phyloP scores from a whole-genome alignment of 2,113 vertebrate genomes.

The Mirza zaza region DNA sequence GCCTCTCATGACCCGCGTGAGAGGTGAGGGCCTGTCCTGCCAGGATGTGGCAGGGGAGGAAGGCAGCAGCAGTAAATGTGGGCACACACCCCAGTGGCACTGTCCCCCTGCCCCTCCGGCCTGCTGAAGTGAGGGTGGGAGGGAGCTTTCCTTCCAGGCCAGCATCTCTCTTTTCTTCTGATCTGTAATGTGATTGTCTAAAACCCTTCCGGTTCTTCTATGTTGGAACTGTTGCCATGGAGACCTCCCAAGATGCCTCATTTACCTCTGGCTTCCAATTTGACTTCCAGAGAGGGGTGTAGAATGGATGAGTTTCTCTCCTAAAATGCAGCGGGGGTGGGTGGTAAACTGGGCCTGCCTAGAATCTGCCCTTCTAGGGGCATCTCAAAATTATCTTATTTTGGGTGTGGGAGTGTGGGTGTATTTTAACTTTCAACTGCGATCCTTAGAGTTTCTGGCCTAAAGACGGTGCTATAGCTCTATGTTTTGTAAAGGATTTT shows the following conservation, averaged over 20 bases:
- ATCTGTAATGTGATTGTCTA: neutral
- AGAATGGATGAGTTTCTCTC: neutral
- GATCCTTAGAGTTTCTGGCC: neutral
- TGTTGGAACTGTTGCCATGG: constrained; percentile 16
- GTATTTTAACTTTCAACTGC: neutral
- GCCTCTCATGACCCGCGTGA: neutral
- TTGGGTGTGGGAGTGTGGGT: neutral
- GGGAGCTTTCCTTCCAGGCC: neutral
- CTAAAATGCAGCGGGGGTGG: neutral
- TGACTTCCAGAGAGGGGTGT: neutral
- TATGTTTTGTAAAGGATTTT: neutral
- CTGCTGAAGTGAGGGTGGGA: neutral
- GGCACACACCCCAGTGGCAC: neutral
- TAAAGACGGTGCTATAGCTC: neutral
- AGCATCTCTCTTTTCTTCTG: neutral
- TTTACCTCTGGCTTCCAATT: neutral
- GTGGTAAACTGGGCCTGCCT: neutral
- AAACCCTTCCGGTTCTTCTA: neutral
- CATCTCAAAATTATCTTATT: neutral
- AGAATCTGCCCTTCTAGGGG: neutral
- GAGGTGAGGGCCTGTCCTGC: neutral
- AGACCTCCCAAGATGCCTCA: neutral
- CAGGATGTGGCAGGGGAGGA: neutral
- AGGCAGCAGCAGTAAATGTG: neutral
- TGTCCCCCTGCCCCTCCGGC: neutral